These are phyloP conservation scores for Aphis gossypii DNA, from an alignment of 1,140 invertebrate species.

Conservation along the genomic window DNA sequence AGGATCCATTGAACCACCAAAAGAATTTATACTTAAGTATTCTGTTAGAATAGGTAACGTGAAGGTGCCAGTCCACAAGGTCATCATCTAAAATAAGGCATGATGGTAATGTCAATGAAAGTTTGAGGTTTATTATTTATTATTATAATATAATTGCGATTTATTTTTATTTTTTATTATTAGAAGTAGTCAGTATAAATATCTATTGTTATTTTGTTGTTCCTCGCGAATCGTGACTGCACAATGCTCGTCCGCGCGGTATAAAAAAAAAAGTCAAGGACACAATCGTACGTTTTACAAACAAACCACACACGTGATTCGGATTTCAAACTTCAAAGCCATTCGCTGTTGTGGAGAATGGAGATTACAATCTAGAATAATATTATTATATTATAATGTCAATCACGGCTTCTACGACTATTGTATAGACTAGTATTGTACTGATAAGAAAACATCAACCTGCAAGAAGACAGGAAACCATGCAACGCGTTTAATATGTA, in stretches of 20 bases:
- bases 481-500: neutral
- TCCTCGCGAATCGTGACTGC: conserved; percentile 5
- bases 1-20: neutral
- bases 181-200: neutral
- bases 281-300: neutral
- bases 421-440: neutral
- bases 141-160: neutral
- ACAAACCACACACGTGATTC: conserved; percentile 34
- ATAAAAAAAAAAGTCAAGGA: conserved; percentile 36
- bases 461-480: neutral
- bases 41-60: neutral
- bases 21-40: neutral
- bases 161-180: neutral
- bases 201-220: neutral
- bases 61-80: neutral
- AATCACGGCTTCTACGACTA: conserved; percentile 18
- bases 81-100: neutral
- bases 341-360: neutral
- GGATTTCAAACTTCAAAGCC: conserved; percentile 39
- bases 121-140: conserved; percentile 16
- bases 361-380: neutral
- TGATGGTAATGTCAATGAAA: neutral
- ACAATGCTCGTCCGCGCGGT: neutral
- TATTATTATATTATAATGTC: conserved; percentile 38
- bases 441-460: neutral